Evolutionary conservation across 2,797 vertebrate species (phyloP).

Genomic region (Enteromius trimaculatus): DNA sequence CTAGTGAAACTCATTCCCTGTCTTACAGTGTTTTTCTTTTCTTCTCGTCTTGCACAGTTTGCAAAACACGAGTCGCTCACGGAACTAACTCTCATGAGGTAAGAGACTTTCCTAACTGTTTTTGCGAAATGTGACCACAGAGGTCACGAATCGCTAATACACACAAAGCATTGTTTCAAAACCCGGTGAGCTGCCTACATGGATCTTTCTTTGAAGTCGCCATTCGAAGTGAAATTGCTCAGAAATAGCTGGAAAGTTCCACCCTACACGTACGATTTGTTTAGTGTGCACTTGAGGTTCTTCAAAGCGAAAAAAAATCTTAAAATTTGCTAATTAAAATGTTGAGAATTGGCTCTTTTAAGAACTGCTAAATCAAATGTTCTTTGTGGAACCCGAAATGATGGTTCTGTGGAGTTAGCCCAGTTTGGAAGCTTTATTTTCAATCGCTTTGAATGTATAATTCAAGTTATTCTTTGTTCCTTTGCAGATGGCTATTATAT

Average conservation of each 20-base stretch:
- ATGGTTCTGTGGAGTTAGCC: background rate
- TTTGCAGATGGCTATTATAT: conserved; percentile 87
- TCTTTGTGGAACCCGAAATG: background rate
- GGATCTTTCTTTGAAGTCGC: background rate
- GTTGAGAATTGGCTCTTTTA: background rate
- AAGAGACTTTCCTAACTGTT: conserved; percentile 59
- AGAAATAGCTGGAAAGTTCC: background rate
- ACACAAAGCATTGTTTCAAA: background rate
- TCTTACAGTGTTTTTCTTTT: conserved; percentile 5
- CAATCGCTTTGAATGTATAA: background rate
- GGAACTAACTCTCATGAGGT: conserved; percentile 90
- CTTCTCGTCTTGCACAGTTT: conserved; percentile 75
- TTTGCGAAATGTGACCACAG: conserved; percentile 24
- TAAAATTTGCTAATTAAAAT: background rate
- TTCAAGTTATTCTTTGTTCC: background rate
- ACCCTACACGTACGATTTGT: background rate
- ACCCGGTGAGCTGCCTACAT: background rate
- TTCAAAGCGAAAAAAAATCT: background rate
- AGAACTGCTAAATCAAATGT: background rate
- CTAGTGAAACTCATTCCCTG: background rate
- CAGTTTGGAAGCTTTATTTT: background rate
- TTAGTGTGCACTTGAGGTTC: background rate
- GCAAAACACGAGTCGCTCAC: conserved; percentile 89
- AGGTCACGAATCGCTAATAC: conserved; percentile 27
- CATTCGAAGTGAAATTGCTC: background rate